Base-by-base conservation (phyloP, 2,113 vertebrate species). In the Hippopotamus amphibius region DNA sequence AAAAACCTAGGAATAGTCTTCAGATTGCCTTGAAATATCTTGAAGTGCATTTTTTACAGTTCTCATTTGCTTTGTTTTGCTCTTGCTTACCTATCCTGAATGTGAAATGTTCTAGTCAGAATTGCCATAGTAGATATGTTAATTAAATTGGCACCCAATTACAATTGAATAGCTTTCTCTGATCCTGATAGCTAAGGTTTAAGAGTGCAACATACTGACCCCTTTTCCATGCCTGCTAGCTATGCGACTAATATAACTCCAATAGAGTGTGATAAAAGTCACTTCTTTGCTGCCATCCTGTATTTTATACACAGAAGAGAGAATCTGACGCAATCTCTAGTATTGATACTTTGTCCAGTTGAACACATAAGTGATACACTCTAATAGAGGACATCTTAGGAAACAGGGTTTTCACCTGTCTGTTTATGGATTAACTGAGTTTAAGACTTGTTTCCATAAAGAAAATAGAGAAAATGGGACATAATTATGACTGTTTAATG, bases 1-100 rank as follows among this genome's bases (percentile, higher is more conserved):
- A 63, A 87, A 55, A 72, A 53, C 5, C 9, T 53, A 76, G 19
- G 10, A 77, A 94, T 48, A 57, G 15, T 82, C 53, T 82, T 90
- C n/a, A 13, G 15, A 66, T 66, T 85, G 41, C 65, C 85, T 85
- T 74, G 48, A 65, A 82, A 77, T 77, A 53, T n/a, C 30, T 92
- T 37, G 3, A 59, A 68, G 50, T 41, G 69, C 14, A 19, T 61
- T 92, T 92, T 94, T 88, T 26, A 61, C 69, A 48, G 3, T 81
- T 84, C 22, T 48, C n/a, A 59, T 74, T 89, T 61, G 48, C 48
- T 81, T 80, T 79, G n/a, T 84, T 94, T 94, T 71, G 50, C 71
- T 84, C 24, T 69, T 88, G 3, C 8, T 80, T 90, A 50, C 28
- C 80, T 59, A 43, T 53, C 10, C 80, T 92, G 55, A 74, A 59